Evolutionary conservation across 2,888 invertebrate genomes (phyloP).

Genomic region (Alcis repandata): DNA sequence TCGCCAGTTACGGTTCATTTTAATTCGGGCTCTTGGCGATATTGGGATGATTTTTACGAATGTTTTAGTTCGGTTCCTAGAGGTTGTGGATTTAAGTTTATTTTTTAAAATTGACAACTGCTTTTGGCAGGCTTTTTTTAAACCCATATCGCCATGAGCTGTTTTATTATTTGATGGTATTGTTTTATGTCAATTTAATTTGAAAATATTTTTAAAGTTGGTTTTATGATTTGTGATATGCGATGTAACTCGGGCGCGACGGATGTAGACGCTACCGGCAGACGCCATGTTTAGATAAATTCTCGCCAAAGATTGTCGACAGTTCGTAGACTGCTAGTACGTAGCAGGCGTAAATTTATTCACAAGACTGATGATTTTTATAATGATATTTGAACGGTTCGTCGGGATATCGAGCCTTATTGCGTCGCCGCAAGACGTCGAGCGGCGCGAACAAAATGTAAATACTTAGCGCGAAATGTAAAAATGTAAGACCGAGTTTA

Average conservation of each 20-base stretch:
- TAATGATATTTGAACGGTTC: conserved; percentile 71
- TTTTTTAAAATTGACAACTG: conserved; percentile 31
- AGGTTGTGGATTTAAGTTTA: conserved; percentile 8
- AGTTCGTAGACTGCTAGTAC: conserved; percentile 61
- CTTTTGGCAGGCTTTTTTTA: conserved; percentile 33
- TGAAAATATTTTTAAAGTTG: neutral
- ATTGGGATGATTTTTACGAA: conserved; percentile 10
- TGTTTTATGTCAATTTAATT: too few species aligned
- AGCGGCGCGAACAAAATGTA: conserved; percentile 70
- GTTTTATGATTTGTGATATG: neutral
- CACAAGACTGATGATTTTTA: conserved; percentile 84
- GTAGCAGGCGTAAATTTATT: conserved; percentile 71
- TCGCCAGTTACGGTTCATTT: neutral
- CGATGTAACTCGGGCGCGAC: conserved; percentile 50
- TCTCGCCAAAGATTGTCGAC: conserved; percentile 78
- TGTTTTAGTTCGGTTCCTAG: conserved; percentile 32
- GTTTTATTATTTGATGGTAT: neutral
- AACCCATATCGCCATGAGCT: conserved; percentile 21
- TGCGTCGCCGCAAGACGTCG: conserved; percentile 51
- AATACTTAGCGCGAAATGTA: conserved; percentile 74
- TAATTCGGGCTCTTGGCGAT: conserved; percentile 17
- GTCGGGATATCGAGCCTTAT: conserved; percentile 57
- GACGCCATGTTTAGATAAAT: conserved; percentile 54
- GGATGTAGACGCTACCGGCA: conserved; percentile 69
- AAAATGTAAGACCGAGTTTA: conserved; percentile 47